Evolutionary conservation across 2,113 vertebrate genomes (phyloP).

Genomic region (human): GRCh38 chr13:71776001-71776500

Average conservation of each 20-base stretch:
- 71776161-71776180: slow-evolving; percentile 69
- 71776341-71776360: neutral
- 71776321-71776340: slow-evolving; percentile 40
- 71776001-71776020: slow-evolving; percentile 76
- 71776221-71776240: slow-evolving; percentile 53
- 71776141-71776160: slow-evolving; percentile 83
- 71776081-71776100: slow-evolving; percentile 84
- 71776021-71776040: slow-evolving; percentile 75
- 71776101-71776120: slow-evolving; percentile 87
- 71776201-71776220: slow-evolving; percentile 65
- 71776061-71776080: slow-evolving; percentile 87
- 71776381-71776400: neutral
- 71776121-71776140: slow-evolving; percentile 82
- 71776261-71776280: neutral
- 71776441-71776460: neutral
- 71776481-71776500: neutral
- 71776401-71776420: neutral
- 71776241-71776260: slow-evolving; percentile 35
- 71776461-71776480: neutral
- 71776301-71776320: slow-evolving; percentile 56
- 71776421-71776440: neutral
- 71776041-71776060: slow-evolving; percentile 87
- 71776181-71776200: slow-evolving; percentile 63
- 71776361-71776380: neutral
- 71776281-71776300: slow-evolving; percentile 61